These are phyloP conservation scores for Crossocerus cetratus DNA, from an alignment of 2,888 invertebrate species.

Conservation along the genomic window DNA sequence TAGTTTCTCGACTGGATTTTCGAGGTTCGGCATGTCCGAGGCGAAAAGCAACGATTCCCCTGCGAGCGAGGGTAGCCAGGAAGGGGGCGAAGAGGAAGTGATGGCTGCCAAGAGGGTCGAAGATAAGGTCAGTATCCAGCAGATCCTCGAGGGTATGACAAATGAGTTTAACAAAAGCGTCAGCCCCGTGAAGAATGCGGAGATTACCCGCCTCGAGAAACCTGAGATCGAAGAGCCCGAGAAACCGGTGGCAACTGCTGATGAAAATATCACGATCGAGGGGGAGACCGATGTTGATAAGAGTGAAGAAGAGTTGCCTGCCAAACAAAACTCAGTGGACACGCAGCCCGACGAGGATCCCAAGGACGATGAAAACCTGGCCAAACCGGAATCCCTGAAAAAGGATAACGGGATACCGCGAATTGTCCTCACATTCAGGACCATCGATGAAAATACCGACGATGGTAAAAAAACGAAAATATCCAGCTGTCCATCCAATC, in stretches of 20 bases:
- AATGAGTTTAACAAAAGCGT: conserved; percentile 73
- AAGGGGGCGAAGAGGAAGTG: conserved; percentile 65
- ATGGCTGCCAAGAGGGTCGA: conserved; percentile 61
- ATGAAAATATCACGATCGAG: conserved; percentile 29
- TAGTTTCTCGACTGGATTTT: conserved; percentile 25
- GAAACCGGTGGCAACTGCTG: conserved; percentile 16
- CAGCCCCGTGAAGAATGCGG: conserved; percentile 51
- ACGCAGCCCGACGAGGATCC: conserved; percentile 39
- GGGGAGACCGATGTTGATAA: conserved; percentile 10
- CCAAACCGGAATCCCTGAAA: conserved; percentile 53
- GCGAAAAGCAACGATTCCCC: conserved; percentile 58
- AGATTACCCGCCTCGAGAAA: conserved; percentile 41
- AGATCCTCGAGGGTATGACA: conserved; percentile 75
- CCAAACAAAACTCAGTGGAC: conserved; percentile 18
- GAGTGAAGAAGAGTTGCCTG: conserved; percentile 16
- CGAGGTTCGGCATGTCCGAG: conserved; percentile 53
- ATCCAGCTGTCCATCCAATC: conserved; percentile 73
- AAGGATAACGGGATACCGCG: conserved; percentile 78
- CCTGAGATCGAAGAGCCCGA: conserved; percentile 43
- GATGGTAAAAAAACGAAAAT: conserved; percentile 74
- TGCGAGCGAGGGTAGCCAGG: conserved; percentile 64
- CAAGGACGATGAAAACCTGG: conserved; percentile 38
- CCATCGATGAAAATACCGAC: conserved; percentile 76
- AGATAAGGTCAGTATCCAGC: conserved; percentile 72
- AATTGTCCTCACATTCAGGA: conserved; percentile 82